phyloP scores from a whole-genome alignment of 1,140 invertebrate species.

The Pseudachorutes palmiensis region DNA sequence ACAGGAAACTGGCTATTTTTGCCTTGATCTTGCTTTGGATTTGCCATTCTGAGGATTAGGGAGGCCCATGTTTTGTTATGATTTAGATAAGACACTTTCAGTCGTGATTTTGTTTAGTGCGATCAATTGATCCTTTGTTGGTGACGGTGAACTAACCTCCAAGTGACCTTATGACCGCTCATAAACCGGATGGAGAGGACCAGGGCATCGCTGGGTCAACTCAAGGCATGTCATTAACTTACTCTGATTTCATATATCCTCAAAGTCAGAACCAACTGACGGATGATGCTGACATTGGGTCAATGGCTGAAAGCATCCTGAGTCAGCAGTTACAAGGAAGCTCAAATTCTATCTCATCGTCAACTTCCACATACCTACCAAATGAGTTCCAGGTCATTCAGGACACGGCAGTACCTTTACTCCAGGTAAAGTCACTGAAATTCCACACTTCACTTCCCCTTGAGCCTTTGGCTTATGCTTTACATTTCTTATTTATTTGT shows the following conservation, averaged over 20 bases:
- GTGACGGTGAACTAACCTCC: too few relatives aligned
- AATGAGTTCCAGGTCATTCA: conserved; percentile 31
- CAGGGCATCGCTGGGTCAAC: not conserved
- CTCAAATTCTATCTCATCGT: not conserved
- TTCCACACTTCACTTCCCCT: too few relatives aligned
- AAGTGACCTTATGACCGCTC: not conserved
- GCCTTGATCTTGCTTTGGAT: too few relatives aligned
- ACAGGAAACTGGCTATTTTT: too few relatives aligned
- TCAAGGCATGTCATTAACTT: conserved; percentile 28
- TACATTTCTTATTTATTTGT: conserved; percentile 6
- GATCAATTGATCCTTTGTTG: too few relatives aligned
- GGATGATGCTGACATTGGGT: not conserved
- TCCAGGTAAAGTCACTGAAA: too few relatives aligned
- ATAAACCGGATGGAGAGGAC: conserved; percentile 15
- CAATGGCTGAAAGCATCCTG: not conserved
- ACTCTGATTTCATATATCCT: conserved; percentile 29
- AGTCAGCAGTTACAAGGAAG: not conserved
- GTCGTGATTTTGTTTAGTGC: too few relatives aligned
- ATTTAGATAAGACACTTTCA: too few relatives aligned
- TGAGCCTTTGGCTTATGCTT: too few relatives aligned
- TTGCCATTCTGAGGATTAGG: too few relatives aligned
- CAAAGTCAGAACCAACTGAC: not conserved
- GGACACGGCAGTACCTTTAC: conserved; percentile 24
- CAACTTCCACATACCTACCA: conserved; percentile 14
- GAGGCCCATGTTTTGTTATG: too few relatives aligned